A percentile compares a stretch with the other conserved stretches of the same genome.
These are phyloP conservation scores for Peromyscus polionotus DNA, from an alignment of 2,113 vertebrate species.

Conservation along the genomic window DNA sequence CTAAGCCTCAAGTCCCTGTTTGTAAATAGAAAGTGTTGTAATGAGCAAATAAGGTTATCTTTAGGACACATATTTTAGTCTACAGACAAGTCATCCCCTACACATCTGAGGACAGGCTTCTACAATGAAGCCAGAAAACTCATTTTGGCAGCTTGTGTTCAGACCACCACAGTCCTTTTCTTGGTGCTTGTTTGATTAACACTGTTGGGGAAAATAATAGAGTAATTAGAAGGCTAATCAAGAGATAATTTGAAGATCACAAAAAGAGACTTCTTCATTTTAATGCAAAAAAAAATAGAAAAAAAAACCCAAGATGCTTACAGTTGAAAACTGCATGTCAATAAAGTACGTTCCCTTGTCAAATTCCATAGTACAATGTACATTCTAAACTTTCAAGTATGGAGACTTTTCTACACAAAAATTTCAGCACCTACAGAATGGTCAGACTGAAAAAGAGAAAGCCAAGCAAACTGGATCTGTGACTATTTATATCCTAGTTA, in stretches of 20 bases:
- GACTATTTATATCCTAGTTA: neutral
- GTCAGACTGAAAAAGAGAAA: neutral
- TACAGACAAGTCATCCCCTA: neutral
- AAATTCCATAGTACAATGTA: neutral
- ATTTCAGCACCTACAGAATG: neutral
- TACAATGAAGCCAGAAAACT: neutral
- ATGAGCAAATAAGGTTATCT: neutral
- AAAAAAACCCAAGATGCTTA: neutral
- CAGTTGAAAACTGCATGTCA: slow-evolving; percentile 1
- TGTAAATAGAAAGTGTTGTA: neutral
- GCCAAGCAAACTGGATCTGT: neutral
- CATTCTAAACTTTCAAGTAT: neutral
- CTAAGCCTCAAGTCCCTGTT: neutral
- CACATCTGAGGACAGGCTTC: neutral
- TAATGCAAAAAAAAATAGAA: neutral
- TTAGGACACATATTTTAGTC: neutral
- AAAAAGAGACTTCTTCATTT: neutral
- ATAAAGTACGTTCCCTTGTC: neutral
- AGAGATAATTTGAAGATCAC: slow-evolving; percentile 32
- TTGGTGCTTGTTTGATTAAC: neutral
- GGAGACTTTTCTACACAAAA: neutral
- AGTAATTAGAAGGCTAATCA: neutral
- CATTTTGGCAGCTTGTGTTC: neutral
- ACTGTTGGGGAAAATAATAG: neutral
- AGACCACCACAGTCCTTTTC: neutral